These are phyloP conservation scores for Enchytraeus crypticus DNA, from an alignment of 2,888 invertebrate species.

Conservation along the genomic window DNA sequence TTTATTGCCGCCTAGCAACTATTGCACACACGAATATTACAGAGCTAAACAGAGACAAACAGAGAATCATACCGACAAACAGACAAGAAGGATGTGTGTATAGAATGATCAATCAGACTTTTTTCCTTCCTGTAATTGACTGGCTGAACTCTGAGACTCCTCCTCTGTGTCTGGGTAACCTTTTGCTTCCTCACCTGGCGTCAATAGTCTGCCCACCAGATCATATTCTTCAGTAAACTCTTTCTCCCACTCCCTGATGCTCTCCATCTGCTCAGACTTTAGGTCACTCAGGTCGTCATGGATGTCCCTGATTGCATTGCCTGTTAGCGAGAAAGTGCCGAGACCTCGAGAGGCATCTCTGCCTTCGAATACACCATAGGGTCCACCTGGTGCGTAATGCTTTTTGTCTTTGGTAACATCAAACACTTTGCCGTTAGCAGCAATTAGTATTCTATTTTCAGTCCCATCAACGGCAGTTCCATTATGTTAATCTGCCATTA, in stretches of 20 bases:
- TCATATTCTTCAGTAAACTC: conserved; percentile 88
- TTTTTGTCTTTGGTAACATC: conserved; percentile 76
- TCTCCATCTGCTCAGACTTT: conserved; percentile 85
- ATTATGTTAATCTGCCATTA: no score
- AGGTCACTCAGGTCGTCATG: conserved; percentile 94
- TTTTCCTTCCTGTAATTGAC: no score
- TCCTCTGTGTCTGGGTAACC: conserved; percentile 82
- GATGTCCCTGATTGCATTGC: conserved; percentile 59
- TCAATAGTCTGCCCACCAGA: conserved; percentile 76
- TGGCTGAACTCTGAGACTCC: conserved; percentile 27
- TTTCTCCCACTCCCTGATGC: conserved; percentile 90
- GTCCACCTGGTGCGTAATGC: conserved; percentile 62
- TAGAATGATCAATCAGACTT: no score
- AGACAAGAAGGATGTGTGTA: no score
- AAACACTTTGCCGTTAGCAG: conserved; percentile 87
- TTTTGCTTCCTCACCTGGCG: conserved; percentile 79
- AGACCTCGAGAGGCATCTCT: conserved; percentile 88
- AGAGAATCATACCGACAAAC: no score
- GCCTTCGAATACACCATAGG: conserved; percentile 88
- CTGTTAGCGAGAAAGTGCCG: conserved; percentile 78
- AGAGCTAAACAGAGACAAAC: no score
- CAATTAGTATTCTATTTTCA: conserved; percentile 80
- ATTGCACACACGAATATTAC: no score
- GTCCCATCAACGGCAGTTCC: no score
- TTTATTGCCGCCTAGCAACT: no score